Evolutionary conservation across 2,888 invertebrate genomes (phyloP), one percentile per base, ranked within the genome.

Genomic region (Limnephilus lunatus): DNA sequence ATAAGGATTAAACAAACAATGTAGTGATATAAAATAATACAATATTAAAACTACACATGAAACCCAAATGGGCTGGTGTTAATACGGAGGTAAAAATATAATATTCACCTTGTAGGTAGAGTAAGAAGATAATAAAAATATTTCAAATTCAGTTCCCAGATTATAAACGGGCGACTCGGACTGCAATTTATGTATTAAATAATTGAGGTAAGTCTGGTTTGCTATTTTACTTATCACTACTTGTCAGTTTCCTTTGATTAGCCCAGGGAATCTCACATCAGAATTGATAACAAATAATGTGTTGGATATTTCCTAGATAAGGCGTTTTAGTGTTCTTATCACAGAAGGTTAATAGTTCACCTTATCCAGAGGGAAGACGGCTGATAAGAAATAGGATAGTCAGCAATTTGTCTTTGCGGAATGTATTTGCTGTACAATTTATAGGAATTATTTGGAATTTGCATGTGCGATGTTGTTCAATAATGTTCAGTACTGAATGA

Each of bases 281-380:
- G 68, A 25, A 68, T 68, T 25, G 68, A 68, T 68, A 68, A 68
- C 68, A 68, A 25, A 68, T 68, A 68, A 68, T 68, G 68, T 68
- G 68, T 68, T 9, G 68, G 68, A 68, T 68, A 68, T 68, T 68
- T 68, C 68, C 68, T 68, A 68, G 68, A 68, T 68, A 68, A 68
- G 68, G 68, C n/a, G 25, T 68, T 68, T 68, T 68, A 83, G 83
- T 35, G 35, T 32, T 35, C 83, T 83, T 25, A 83, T 83, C 83
- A n/a, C 35, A 39, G 35, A 83, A 83, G 83, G 83, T 83, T 83
- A 83, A 82, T 31, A 82, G 82, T 82, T 82, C 82, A 82, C 15
- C 32, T 83, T 35, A 32, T 83, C 32, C 83, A 83, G 83, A 83
- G 83, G 83, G 35, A 83, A 83, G 35, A 83, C 19, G 32, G 3